Percentiles rank a stretch among this genome's conserved stretches.
Conservation (phyloP, 2,888 invertebrate genomes). For the Criorhina ranunculi region DNA sequence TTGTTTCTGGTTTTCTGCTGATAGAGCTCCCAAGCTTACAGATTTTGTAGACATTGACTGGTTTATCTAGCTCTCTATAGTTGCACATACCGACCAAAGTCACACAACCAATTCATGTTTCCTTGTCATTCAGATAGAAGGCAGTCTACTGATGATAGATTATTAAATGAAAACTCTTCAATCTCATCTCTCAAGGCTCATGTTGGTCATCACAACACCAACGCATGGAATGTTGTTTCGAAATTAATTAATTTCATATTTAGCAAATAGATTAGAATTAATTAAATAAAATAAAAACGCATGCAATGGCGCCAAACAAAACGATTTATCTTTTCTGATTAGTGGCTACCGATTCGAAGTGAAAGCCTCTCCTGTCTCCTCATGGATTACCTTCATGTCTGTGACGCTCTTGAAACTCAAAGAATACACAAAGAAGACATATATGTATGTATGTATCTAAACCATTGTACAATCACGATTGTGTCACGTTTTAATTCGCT, state of each 20-base stretch:
- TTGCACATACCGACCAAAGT: too few relatives aligned
- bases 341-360: conserved; percentile 15
- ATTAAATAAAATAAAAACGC: conserved; percentile 50
- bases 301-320: conserved; percentile 49
- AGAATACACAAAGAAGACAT: conserved; percentile 16
- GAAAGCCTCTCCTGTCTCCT: conserved; percentile 3
- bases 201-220: background rate
- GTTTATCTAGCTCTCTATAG: too few relatives aligned
- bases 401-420: conserved; percentile 21
- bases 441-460: too few relatives aligned
- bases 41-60: too few relatives aligned
- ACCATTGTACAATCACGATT: conserved; percentile 15
- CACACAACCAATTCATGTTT: too few relatives aligned
- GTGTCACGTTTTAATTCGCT: background rate
- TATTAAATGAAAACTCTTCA: background rate
- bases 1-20: too few relatives aligned
- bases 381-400: conserved; percentile 31
- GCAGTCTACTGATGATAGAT: too few relatives aligned
- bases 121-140: background rate
- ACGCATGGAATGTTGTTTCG: conserved; percentile 23
- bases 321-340: conserved; percentile 44
- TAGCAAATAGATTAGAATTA: conserved; percentile 52
- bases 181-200: background rate
- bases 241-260: conserved; percentile 58
- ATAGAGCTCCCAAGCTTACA: too few relatives aligned